Evolutionary conservation across 2,113 vertebrate species (phyloP), one percentile per base, ranked within the genome.

Genomic region (Pteropus alecto): DNA sequence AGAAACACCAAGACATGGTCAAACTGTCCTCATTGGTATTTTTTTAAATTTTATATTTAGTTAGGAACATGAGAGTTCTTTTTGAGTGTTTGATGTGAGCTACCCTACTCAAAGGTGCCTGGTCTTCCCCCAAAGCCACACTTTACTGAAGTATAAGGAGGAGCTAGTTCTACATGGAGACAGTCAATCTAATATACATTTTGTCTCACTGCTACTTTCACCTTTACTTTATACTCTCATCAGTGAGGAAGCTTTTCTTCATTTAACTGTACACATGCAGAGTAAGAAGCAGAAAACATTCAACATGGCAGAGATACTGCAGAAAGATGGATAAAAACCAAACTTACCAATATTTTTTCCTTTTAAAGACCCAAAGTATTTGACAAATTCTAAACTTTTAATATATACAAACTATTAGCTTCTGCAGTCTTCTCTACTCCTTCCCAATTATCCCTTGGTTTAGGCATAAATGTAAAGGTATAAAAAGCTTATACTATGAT

Each of bases 371-470:
- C 8, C 28, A 3, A 86, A 77, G 22, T 67, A 96, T 74, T 24
- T 90, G 30, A 93, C 56, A 95, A 93, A 84, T 79, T 79, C 48
- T 35, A 67, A 88, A 93, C 12, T 61, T 58, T 86, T 48, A 86
- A 95, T 21, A 87, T 19, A 73, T 38, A 71, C 10, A 87, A 92
- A 61, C 12, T 82, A 43, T 33, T 54, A 91, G 5, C 33, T 87
- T 86, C 6, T 51, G 43, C 58, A 90, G 54, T 26, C 35, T 51
- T 73, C 46, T 46, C 58, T 73, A 46, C 11, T 76, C 30, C 46
- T 85, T 89, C 30, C 48, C 28, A 87, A 6, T 19, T 89, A 81
- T 28, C 51, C 35, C 22, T 63, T 84, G 78, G 24, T 41, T 94
- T 63, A 94, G 33, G 51, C 33, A 79, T 22, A 71, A 97, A 93